Evolutionary conservation across 2,113 vertebrate species (phyloP).

Genomic region (Malaclemys terrapin): DNA sequence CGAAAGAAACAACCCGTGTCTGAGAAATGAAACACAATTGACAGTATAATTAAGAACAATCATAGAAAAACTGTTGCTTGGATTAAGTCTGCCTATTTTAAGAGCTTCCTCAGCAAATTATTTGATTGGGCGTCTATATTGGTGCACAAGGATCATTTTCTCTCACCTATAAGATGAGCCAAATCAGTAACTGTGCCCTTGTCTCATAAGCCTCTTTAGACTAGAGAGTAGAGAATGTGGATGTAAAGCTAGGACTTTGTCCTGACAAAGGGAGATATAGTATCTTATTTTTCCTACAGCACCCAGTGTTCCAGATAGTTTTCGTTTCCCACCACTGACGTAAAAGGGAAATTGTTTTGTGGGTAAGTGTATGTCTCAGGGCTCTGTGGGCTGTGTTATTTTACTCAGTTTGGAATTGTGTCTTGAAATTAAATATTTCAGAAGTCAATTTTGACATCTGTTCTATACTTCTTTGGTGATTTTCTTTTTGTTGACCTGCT

Average conservation of each 20-base stretch:
- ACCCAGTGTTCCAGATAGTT: not conserved
- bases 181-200: not conserved
- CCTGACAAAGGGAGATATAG: constrained; percentile 1
- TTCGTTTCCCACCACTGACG: not conserved
- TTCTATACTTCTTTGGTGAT: constrained; percentile 52
- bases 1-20: not conserved
- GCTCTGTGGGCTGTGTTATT: constrained; percentile 57
- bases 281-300: not conserved
- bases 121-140: not conserved
- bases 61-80: rapidly evolving
- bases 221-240: rapidly evolving
- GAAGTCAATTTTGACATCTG: constrained; percentile 52
- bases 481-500: constrained; percentile 59
- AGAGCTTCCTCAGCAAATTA: not conserved
- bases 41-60: not conserved
- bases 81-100: not conserved
- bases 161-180: not conserved
- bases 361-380: not conserved
- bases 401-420: not conserved
- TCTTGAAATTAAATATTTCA: constrained; percentile 16
- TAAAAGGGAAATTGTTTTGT: constrained; percentile 25
- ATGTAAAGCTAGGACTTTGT: not conserved
- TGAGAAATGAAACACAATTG: rapidly evolving
- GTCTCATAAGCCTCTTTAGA: not conserved
- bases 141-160: not conserved